Evolutionary conservation across 2,888 invertebrate species (phyloP), one percentile per base, ranked within the genome.

Genomic region (Desoria tigrina): DNA sequence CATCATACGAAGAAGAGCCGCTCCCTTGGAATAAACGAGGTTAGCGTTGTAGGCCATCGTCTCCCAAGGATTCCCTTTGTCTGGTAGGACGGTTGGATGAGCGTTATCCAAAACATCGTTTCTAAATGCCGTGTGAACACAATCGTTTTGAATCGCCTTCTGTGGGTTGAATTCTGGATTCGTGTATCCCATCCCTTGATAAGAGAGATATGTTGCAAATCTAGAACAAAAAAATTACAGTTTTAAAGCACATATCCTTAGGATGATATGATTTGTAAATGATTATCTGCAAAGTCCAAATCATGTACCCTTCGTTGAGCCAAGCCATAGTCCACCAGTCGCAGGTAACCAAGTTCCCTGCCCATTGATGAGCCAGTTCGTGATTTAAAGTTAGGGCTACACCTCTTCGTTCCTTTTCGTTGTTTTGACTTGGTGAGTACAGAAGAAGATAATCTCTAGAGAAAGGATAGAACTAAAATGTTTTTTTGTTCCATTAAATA

Each of bases 161-260:
- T 68, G 42, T 21, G 66, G 63, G 42, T 72, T 63, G 57, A 70
- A 72, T 53, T 72, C 72, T 1, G 72, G 72, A 37, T 68, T 54
- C 1, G 70, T 70, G 80, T 82, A 79, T 45, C 84, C 81, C 49
- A 86, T 85, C 0, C 84, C 83, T 76, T 84, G 84, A 78, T 89
- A 90, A 79, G 92, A 87, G 76, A 89, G 88, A 79, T 82, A 85
- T 45, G 80, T 78, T 4, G 90, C 89, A 78, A 91, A 89, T 0
- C 90, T 55, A 18, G 26, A 39, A 39, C 16, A 11, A 11, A 39
- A 11, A 11, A 39, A 39, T 11, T 39, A 39, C 39, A 39, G 9
- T 39, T 39, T 11, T 11, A 11, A 16, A 39, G 39, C 39, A 11
- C 9, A 39, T 11, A 16, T 39, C 39, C 9, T 39, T 39, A 39